A percentile compares a stretch with the other conserved stretches of the same genome.
Evolutionary conservation across 1,140 invertebrate species (phyloP).

Genomic region (Ostrea denselamellosa): DNA sequence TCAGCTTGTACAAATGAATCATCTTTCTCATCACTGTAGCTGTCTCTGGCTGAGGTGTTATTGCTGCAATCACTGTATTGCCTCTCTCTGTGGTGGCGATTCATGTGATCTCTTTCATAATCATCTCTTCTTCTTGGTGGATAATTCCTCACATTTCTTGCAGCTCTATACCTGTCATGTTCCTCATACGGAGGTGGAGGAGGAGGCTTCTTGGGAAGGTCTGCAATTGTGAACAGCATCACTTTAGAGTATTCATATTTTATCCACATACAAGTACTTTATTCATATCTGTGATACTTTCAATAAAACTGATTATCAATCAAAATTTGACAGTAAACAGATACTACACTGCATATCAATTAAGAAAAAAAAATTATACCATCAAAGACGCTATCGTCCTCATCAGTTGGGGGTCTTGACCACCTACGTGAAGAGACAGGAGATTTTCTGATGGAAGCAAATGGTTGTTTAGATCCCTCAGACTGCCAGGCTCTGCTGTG

Average conservation of each 20-base stretch:
- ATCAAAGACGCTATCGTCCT: conserved; percentile 59
- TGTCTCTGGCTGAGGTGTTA: background rate
- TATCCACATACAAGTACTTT: too few relatives aligned
- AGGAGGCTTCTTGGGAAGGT: conserved; percentile 53
- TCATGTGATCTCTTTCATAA: background rate
- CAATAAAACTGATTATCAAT: too few relatives aligned
- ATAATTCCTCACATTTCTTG: conserved; percentile 30
- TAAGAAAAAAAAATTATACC: conserved; percentile 33
- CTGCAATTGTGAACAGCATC: conserved; percentile 10
- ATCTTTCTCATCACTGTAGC: conserved; percentile 42
- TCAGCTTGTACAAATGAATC: conserved; percentile 61
- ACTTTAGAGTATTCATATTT: background rate
- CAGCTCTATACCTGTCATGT: conserved; percentile 43
- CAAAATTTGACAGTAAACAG: too few relatives aligned
- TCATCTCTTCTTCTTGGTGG: background rate
- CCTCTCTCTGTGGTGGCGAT: background rate
- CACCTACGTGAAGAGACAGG: background rate
- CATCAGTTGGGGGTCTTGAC: conserved; percentile 35
- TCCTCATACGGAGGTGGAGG: conserved; percentile 53
- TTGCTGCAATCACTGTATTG: background rate
- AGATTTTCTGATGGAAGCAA: conserved; percentile 40
- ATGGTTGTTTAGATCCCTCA: conserved; percentile 45
- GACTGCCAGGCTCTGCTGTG: conserved; percentile 43
- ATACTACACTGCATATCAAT: too few relatives aligned
- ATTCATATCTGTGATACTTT: too few relatives aligned